Conservation (phyloP, 2,888 invertebrate genomes). For the Drosophila diplacantha region DNA sequence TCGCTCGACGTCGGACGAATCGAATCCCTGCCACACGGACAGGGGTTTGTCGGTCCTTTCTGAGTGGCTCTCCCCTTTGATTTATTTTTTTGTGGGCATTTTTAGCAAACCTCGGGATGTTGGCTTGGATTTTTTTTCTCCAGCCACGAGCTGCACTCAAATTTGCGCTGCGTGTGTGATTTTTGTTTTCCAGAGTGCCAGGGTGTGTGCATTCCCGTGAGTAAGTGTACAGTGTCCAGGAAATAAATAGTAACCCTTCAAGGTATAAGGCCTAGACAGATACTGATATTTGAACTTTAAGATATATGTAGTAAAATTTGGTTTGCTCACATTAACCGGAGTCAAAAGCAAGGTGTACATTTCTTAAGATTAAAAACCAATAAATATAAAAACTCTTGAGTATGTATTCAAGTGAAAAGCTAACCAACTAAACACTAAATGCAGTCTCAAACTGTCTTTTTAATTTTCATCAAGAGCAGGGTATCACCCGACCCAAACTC, state of each 20-base stretch:
- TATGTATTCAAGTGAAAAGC: background rate
- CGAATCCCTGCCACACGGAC: constrained; percentile 3
- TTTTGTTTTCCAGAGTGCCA: constrained; percentile 1
- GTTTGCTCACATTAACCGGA: too few species aligned
- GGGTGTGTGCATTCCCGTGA: background rate
- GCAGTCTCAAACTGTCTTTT: background rate
- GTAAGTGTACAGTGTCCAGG: background rate
- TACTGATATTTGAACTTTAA: too few species aligned
- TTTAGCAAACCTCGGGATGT: constrained; percentile 19
- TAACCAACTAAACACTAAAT: background rate
- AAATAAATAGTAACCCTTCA: background rate
- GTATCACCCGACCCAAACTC: background rate
- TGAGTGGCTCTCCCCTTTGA: constrained; percentile 53
- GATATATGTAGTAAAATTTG: too few species aligned
- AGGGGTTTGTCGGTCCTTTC: constrained; percentile 40
- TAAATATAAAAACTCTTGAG: background rate
- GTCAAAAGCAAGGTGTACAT: background rate
- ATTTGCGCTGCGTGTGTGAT: constrained; percentile 35
- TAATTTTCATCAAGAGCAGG: background rate
- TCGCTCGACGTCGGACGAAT: constrained; percentile 6
- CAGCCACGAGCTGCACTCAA: constrained; percentile 36
- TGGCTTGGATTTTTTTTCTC: constrained; percentile 25
- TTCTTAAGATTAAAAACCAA: background rate
- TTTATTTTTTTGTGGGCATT: constrained; percentile 58
- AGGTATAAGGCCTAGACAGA: too few species aligned